phyloP scores from a whole-genome alignment of 2,797 vertebrate species.

The Sebastes dallii region DNA sequence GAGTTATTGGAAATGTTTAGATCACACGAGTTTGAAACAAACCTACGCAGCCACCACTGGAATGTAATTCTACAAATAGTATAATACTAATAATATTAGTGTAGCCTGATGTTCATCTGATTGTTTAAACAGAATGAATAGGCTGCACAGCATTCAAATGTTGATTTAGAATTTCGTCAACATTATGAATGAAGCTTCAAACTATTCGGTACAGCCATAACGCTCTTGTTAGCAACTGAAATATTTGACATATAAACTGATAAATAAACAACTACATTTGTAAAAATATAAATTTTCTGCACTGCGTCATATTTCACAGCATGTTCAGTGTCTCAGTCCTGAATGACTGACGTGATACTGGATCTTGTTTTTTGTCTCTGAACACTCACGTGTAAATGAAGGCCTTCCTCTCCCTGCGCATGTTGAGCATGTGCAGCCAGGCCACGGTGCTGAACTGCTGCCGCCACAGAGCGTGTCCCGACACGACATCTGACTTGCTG shows the following conservation, averaged over 20 bases:
- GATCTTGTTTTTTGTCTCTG: background rate
- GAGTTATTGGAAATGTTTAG: too few species aligned
- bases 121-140: too few species aligned
- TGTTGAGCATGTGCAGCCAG: conserved; percentile 86
- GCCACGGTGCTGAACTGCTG: conserved; percentile 89
- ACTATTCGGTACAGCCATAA: too few species aligned
- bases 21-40: too few species aligned
- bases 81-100: too few species aligned
- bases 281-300: background rate
- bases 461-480: conserved; percentile 84
- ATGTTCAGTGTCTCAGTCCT: background rate
- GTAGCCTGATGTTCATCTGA: too few species aligned
- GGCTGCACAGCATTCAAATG: too few species aligned
- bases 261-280: background rate
- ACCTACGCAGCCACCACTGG: too few species aligned
- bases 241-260: background rate
- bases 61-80: too few species aligned
- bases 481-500: conserved; percentile 17
- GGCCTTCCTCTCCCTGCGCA: conserved; percentile 83
- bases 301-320: background rate
- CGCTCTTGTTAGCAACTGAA: background rate
- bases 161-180: too few species aligned
- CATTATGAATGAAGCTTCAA: too few species aligned
- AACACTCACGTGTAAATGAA: conserved; percentile 85
- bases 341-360: background rate